phyloP scores from a whole-genome alignment of 2,888 invertebrate species.

The Ecliptopera silaceata region DNA sequence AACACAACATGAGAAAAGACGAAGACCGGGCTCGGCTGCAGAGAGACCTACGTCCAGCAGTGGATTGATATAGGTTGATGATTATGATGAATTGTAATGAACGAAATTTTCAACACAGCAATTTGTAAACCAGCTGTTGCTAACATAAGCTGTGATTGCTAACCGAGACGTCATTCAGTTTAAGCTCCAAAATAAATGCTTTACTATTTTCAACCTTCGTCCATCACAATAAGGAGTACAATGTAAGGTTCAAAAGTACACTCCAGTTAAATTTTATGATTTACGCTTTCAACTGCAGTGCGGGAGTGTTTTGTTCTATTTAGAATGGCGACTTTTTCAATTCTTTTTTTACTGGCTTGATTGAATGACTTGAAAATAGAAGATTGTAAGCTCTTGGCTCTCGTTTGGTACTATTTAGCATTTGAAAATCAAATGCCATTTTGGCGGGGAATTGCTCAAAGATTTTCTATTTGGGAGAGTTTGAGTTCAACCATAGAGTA shows the following conservation, averaged over 20 bases:
- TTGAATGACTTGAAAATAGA: slow-evolving; percentile 5
- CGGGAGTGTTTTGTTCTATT: slow-evolving; percentile 12
- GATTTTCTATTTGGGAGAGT: too few relatives aligned
- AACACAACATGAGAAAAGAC: too few relatives aligned
- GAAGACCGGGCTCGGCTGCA: too few relatives aligned
- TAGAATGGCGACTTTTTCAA: not conserved
- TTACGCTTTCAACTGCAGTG: slow-evolving; percentile 24
- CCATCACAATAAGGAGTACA: slow-evolving; percentile 1
- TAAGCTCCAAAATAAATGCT: slow-evolving; percentile 20
- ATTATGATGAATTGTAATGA: not conserved
- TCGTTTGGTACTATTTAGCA: too few relatives aligned
- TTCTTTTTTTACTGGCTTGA: not conserved
- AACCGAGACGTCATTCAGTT: slow-evolving; percentile 15
- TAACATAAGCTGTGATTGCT: slow-evolving; percentile 9
- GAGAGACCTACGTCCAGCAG: too few relatives aligned
- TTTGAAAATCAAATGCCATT: too few relatives aligned
- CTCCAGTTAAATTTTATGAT: slow-evolving; percentile 24
- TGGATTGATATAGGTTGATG: too few relatives aligned
- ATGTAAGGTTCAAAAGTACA: not conserved
- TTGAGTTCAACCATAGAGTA: too few relatives aligned
- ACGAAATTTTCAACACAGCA: too few relatives aligned
- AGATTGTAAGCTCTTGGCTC: not conserved
- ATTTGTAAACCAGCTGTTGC: slow-evolving; percentile 1
- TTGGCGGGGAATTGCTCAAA: too few relatives aligned
- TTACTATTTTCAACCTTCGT: slow-evolving; percentile 15